These are phyloP conservation scores for Sinohyriopsis cumingii DNA, from an alignment of 2,888 invertebrate species.

Conservation along the genomic window DNA sequence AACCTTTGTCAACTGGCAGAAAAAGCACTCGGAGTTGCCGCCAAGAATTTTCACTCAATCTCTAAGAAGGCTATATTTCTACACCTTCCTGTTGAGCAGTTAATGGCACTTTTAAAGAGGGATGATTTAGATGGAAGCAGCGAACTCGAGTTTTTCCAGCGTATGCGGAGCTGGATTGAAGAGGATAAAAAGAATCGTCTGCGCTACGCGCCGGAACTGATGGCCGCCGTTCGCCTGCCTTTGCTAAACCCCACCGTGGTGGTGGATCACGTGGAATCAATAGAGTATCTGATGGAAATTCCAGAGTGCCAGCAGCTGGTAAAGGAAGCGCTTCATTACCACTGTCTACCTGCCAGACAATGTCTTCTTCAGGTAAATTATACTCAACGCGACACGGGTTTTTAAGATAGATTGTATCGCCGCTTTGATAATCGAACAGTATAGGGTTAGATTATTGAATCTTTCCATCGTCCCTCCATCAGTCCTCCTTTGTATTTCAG, in stretches of 20 bases:
- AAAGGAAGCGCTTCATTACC: constrained; percentile 60
- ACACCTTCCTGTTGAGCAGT: constrained; percentile 40
- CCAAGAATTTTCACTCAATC: constrained; percentile 44
- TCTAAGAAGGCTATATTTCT: constrained; percentile 39
- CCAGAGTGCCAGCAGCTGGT: constrained; percentile 55
- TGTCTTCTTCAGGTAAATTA: constrained; percentile 51
- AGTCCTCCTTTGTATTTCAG: too few species aligned
- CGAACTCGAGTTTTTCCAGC: constrained; percentile 52
- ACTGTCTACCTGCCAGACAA: constrained; percentile 57
- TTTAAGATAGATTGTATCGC: neutral
- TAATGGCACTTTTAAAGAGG: constrained; percentile 39
- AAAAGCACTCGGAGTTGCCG: constrained; percentile 37
- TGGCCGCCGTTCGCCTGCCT: constrained; percentile 52
- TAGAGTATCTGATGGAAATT: constrained; percentile 48
- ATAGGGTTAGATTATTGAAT: too few species aligned
- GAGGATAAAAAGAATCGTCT: constrained; percentile 36
- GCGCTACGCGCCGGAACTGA: constrained; percentile 37
- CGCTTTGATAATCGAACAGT: too few species aligned
- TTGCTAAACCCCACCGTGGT: constrained; percentile 49
- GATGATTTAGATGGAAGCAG: constrained; percentile 41
- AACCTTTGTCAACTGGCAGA: constrained; percentile 36
- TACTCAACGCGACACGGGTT: neutral
- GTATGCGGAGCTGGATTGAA: constrained; percentile 49
- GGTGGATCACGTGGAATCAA: constrained; percentile 56
- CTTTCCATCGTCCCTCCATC: too few species aligned